Evolutionary conservation across 2,797 vertebrate species (phyloP), one percentile per base, ranked within the genome.

Genomic region (Phaenicophaeus curvirostris): DNA sequence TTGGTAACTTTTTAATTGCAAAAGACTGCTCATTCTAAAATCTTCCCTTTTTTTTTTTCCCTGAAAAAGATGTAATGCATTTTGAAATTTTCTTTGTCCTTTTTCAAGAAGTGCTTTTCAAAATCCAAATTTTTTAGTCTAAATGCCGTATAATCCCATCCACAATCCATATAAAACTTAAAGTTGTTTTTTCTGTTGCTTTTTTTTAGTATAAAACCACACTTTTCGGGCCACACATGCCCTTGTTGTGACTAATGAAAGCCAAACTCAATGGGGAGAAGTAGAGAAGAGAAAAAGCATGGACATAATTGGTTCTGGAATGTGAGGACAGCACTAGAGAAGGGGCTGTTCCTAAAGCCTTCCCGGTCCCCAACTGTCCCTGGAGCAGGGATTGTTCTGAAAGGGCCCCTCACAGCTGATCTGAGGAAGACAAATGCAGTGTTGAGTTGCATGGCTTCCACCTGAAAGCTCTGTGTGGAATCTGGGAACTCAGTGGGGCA

Each of bases 401-500:
- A 33, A 59, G 30, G 4, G 28, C 63, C 55, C 25, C 41, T 84
- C 68, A 9, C 41, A 30, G 16, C 14, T 77, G 58, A 8, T 24
- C 8, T 8, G 50, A 55, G 66, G 50, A 65, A 68, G 61, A 57
- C 12, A 63, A 61, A 35, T 0, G 0, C 7, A 1, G 2, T 4
- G 13, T 12, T 58, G 85, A 28, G 39, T n/a, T 71, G 44, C 16
- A 3, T 9, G 55, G 48, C 51, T 81, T 63, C 66, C 57, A 79
- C 81, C 55, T 84, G 31, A 11, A 44, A 66, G 2, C 57, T 85
- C 71, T 7, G 53, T 3, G 4, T 61, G 89, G 81, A n/a, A 80
- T 77, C 31, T 57, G 73, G 71, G 85, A 85, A 85, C 93, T 95
- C 80, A 20, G 73, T 68, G 76, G 87, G 93, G 51, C 58, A 62